Evolutionary conservation across 2,888 invertebrate species (phyloP), one percentile per base, ranked within the genome.

Genomic region (Erynnis tages): DNA sequence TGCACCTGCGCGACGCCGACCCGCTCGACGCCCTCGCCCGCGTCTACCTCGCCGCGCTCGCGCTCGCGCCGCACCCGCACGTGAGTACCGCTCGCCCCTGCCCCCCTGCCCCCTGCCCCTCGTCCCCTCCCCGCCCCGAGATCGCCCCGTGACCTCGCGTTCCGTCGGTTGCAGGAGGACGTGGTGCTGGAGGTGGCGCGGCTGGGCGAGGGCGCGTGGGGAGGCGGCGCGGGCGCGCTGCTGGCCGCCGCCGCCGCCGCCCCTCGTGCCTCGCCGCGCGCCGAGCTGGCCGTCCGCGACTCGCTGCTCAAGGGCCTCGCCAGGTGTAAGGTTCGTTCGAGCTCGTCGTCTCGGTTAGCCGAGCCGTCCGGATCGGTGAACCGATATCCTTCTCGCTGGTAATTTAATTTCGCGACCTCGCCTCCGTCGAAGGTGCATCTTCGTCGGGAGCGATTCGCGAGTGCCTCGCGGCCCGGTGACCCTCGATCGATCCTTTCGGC

Each of bases 1-100:
- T 76, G 64, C 74, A 69, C 58, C 69, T 73, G 65, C 56, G 47
- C 52, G 53, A 25, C 38, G 57, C 40, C 23, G 38, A 30, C 16
- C 54, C 66, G 59, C 62, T 60, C 47, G 48, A 14, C 10, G 38
- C 25, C 2, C 65, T 61, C 21, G 67, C 68, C 46, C 62, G 34
- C 32, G 35, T 21, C 34, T 69, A 68, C 62, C 69, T 75, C 37
- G 62, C 60, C 53, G 62, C 63, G 54, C 57, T 59, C 14, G 60
- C 60, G 47, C 56, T 58, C n/a, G 57, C 65, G 29, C 27, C 32
- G 43, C 47, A 41, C 25, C 60, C 50, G 21, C 48, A 40, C 7
- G 47, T 46, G 25, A 5, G 21, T 37, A 54, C 25, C 19, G 40
- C 49, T n/a, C n/a, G n/a, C n/a, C n/a, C n/a, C n/a, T n/a, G n/a